Base-by-base conservation (phyloP, 1,140 invertebrate genomes). In the Hycleus phaleratus region DNA sequence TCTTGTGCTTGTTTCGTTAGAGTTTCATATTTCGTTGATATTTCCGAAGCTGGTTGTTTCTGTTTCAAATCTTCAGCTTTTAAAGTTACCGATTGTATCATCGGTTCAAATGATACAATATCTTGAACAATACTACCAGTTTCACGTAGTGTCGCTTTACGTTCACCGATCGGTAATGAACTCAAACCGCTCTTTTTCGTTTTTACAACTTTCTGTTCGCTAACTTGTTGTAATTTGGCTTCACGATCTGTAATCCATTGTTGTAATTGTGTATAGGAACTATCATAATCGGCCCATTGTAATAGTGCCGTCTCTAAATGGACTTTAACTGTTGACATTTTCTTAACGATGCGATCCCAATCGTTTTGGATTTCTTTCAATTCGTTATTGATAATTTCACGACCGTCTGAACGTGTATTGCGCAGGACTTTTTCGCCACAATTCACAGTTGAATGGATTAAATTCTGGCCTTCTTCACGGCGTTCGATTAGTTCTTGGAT, bases 171-270 rank as follows among this genome's bases (percentile, higher is more conserved):
- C 49, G 86, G 88, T 12, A 92, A 72, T 8, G 87, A 85, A 62
- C 86, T 88, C 2, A 92, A 76, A 38, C 88, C 88, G 8, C 83
- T 77, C 64, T 86, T 86, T 64, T 86, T 85, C 3, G 85, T 84
- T 68, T 88, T 89, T 0, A 82, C 80, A n/a, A 89, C 81, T 73
- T 90, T 91, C 62, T 88, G 86, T 69, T 92, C 91, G 70, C 88
- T 90, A 8, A 94, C 89, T 79, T 95, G 88, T 77, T 94, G 91
- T n/a, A 97, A 73, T 77, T 95, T 93, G 0, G 90, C 88, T 76
- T 97, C 93, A 61, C 93, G 83, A 66, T 97, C 94, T 39, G 84
- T 87, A n/a, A 98, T 91, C 93, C 94, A 96, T 79, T 95, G 89
- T 70, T 94, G 86, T 4, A 97, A 74, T 68, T 95, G 91, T 9